A percentile compares a stretch with the other conserved stretches of the same genome.
Conservation (phyloP, 2,113 vertebrate species). For the Cairina moschata region DNA sequence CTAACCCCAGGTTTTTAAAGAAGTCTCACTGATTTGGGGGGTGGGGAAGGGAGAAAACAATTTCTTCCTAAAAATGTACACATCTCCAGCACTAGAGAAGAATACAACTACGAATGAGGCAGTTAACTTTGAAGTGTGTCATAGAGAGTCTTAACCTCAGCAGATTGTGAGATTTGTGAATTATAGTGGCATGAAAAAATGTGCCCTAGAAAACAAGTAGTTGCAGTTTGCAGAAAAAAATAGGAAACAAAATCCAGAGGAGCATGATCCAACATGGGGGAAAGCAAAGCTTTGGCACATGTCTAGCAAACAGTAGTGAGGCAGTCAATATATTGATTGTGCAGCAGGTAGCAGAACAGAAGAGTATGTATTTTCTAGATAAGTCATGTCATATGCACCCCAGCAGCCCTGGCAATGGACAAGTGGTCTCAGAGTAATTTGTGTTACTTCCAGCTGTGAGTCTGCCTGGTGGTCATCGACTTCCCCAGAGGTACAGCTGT, state of each 20-base stretch:
- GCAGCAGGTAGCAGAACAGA: not conserved
- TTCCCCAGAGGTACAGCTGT: not conserved
- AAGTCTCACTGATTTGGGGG: not conserved
- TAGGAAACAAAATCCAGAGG: not conserved
- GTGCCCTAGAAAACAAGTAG: not conserved
- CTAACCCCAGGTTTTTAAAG: constrained; percentile 17
- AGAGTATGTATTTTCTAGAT: not conserved
- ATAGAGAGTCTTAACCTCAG: not conserved
- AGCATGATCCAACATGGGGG: not conserved
- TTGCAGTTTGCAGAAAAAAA: not conserved
- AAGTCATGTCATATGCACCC: not conserved
- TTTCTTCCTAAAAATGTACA: not conserved
- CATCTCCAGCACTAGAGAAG: not conserved
- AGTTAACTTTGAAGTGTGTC: not conserved
- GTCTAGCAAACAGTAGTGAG: not conserved
- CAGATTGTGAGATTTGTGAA: not conserved
- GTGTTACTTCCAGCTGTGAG: not conserved
- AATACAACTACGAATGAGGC: not conserved
- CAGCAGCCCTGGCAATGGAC: not conserved
- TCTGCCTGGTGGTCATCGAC: not conserved
- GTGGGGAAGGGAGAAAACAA: not conserved
- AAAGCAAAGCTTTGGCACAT: not conserved
- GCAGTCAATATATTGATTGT: not conserved
- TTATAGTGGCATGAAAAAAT: not conserved
- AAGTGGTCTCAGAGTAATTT: not conserved